Base-by-base conservation (phyloP, 2,888 invertebrate genomes). In the Bombylius discolor region DNA sequence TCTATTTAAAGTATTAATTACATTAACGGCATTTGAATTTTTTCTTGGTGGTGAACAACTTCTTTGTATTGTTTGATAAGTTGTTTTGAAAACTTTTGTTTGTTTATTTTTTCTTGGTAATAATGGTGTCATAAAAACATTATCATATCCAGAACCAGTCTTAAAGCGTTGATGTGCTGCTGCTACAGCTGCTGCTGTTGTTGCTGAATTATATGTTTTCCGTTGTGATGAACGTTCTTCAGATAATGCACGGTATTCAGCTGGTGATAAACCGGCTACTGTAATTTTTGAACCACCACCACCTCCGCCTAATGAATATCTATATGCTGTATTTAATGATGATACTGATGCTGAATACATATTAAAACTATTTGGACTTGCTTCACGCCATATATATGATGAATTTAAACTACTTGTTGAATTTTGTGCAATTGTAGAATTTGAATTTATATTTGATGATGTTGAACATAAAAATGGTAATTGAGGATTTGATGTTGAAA, bases 401-500 rank as follows among this genome's bases (percentile, higher is more conserved):
- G 74, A 73, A 58, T 74, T 74, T 36, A 74, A 62, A 50, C 74
- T 74, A 62, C 66, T 70, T 4, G 70, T 68, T 36, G 73, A 73
- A 54, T 68, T 69, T 60, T 70, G 73, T 52, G 60, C 64, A 23
- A 23, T 2, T 47, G 61, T 59, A 57, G 63, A 59, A 62, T 57
- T 63, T 49, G 23, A 48, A 56, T 59, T 53, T 45, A 34, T 12
- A 39, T 47, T 48, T 36, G 5, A n/a, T 56, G 52, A 54, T 49
- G 60, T 60, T 23, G 62, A 60, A 60, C 71, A 70, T 59, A 72
- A 60, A 60, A 72, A 72, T 58, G 73, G 73, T 65, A 74, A 64
- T 66, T 74, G 74, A 62, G 74, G 74, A 68, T 74, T 74, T 62
- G 74, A 74, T 62, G 74, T 73, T 59, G 74, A 74, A 66, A 73